Percentiles rank a stretch among this genome's conserved stretches.
These are phyloP conservation scores for Mesoclemmys tuberculata DNA, from an alignment of 2,113 vertebrate species.

Conservation along the genomic window DNA sequence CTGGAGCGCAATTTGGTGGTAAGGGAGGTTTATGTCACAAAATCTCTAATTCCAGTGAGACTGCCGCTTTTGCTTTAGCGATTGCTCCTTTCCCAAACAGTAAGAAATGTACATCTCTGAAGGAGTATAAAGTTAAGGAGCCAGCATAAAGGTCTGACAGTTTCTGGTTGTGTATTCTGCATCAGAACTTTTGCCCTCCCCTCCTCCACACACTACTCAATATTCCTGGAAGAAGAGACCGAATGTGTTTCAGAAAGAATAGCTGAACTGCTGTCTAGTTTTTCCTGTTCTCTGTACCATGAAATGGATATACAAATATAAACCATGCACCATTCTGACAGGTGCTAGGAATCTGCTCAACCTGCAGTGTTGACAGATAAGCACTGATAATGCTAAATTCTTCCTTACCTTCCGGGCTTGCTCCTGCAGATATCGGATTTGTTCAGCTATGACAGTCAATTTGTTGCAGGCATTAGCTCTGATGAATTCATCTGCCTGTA, in stretches of 20 bases:
- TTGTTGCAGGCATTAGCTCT: slow-evolving; percentile 93
- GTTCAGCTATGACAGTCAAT: slow-evolving; percentile 91
- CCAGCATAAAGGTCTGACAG: neutral
- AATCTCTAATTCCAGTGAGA: neutral
- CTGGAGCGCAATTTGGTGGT: neutral
- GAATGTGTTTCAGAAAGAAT: neutral
- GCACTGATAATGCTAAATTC: neutral
- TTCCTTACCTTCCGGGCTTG: slow-evolving; percentile 90
- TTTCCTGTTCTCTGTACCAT: neutral
- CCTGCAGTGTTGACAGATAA: neutral
- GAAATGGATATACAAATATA: neutral
- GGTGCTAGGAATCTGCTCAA: neutral
- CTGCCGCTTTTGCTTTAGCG: neutral
- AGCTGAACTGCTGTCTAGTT: neutral
- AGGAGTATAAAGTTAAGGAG: neutral
- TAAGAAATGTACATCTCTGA: neutral
- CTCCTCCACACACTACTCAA: neutral
- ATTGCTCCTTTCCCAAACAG: neutral
- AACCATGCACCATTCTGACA: neutral
- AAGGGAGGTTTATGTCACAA: neutral
- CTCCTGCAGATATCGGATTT: slow-evolving; percentile 92
- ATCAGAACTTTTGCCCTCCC: neutral
- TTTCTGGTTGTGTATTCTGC: neutral
- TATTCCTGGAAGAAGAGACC: neutral
- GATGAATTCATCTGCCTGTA: slow-evolving; percentile 89